Base-by-base conservation (phyloP, 2,888 invertebrate species). In the Pristionchus entomophagus region DNA sequence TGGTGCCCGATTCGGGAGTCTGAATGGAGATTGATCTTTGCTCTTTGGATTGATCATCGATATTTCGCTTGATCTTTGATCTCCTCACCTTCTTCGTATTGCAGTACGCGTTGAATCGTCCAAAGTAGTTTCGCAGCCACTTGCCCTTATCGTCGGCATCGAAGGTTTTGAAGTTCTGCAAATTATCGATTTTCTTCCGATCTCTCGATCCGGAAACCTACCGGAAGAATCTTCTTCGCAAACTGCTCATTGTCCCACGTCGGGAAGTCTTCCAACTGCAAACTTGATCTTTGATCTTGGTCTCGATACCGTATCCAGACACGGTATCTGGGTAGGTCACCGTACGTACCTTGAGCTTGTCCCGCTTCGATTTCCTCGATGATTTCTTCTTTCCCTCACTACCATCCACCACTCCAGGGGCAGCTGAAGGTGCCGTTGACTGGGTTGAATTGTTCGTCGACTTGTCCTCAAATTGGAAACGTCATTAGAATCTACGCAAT, bases 301-400 rank as follows among this genome's bases (percentile, higher is more conserved):
- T 6, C 8, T 45, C 45, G 45, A 45, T 45, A 45, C 45, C 6
- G 45, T 45, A 45, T 45, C 45, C 45, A 6, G 45, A 45, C 6
- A 6, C 14, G 45, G 45, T 45, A n/a, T n/a, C n/a, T 45, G 8
- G 45, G 45, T 45, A 14, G 45, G 45, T 45, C 45, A 45, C 45
- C 14, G 45, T 6, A 14, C 45, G 45, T 45, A 45, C 45, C 45
- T 45, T 45, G 45, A 45, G 14, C 45, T 45, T 45, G 29, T 65
- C 65, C 35, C 35, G 0, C 65, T 65, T 65, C 35, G 65, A 65
- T 35, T 29, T 4, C 35, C 35, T 65, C 19, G 65, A 65, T 6
- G 65, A 35, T 35, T 35, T 65, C 65, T 65, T 65, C 65, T 65
- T 65, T 17, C 59, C 59, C 14, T 65, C 65, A 65, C 65, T 65